Base-by-base conservation (phyloP, 2,113 vertebrate genomes). In the Pachyramphus minor region DNA sequence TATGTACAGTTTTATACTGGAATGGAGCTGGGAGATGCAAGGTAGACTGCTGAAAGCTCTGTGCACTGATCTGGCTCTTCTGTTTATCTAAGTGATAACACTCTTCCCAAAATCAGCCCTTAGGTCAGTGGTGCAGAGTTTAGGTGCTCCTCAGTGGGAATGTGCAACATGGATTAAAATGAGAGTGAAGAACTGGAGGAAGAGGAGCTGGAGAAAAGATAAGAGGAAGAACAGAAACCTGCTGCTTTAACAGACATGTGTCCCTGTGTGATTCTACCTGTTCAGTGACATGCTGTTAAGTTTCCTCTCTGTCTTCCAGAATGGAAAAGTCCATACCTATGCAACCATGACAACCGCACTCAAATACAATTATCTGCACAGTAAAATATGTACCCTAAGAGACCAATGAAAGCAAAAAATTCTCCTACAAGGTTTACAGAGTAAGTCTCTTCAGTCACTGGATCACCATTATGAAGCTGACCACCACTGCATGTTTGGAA, bases 331-430 rank as follows among this genome's bases (percentile, higher is more conserved):
- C 64, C 75, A 52, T 93, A 78, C 42, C 30, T 69, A 31, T 73
- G 93, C 74, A 94, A 59, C 93, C 90, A 90, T 88, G 96, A 97
- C 87, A 94, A 85, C 94, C 83, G 83, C 68, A 87, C 72, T 77
- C 35, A 78, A 92, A 84, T 21, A 60, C 47, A 81, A 74, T 84
- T 87, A 81, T 44, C 52, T 87, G 52, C 69, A 64, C 64, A 55
- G 45, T 80, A 87, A 91, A 94, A 89, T 69, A 69, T 18, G 31
- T 66, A 47, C 24, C 25, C 66, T 62, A 66, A 44, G 63, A 74
- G n/a, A 59, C 33, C 14, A 63, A 25, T 21, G n/a, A 74, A 90
- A 13, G n/a, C 31, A 71, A 72, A 92, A 59, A 90, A 72, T n/a
- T 39, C 5, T 12, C 35, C 27, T 63, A 31, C 0, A 2, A 64